phyloP scores from a whole-genome alignment of 1,140 invertebrate genomes.

The Goniozus legneri region DNA sequence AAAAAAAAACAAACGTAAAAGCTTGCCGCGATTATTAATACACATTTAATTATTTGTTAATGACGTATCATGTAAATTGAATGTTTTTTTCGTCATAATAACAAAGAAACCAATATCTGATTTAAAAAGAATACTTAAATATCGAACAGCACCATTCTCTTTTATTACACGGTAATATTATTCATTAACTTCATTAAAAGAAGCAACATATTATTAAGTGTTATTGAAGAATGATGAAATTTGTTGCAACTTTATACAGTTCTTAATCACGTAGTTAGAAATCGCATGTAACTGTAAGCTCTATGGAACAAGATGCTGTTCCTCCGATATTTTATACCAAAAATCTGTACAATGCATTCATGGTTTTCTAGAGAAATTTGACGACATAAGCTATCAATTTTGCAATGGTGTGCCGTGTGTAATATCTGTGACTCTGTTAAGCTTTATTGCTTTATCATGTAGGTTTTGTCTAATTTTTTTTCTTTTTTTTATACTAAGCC shows the following conservation, averaged over 20 bases:
- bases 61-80: too few species aligned
- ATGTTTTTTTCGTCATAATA: too few species aligned
- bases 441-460: conserved; percentile 18
- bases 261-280: conserved; percentile 24
- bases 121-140: too few species aligned
- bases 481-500: too few species aligned
- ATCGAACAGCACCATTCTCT: too few species aligned
- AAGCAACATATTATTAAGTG: conserved; percentile 21
- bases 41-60: too few species aligned
- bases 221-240: not conserved
- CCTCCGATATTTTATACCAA: conserved; percentile 24
- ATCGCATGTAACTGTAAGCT: conserved; percentile 20
- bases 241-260: conserved; percentile 26
- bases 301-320: conserved; percentile 10
- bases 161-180: too few species aligned
- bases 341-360: conserved; percentile 20
- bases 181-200: conserved; percentile 12
- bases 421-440: conserved; percentile 14
- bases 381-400: conserved; percentile 14
- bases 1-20: too few species aligned
- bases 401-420: conserved; percentile 19
- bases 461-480: too few species aligned
- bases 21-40: too few species aligned
- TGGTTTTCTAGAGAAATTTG: conserved; percentile 20
- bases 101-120: too few species aligned